Evolutionary conservation across 2,113 vertebrate genomes (phyloP), one percentile per base, ranked within the genome.

Genomic region (Nannobrachium achirus): DNA sequence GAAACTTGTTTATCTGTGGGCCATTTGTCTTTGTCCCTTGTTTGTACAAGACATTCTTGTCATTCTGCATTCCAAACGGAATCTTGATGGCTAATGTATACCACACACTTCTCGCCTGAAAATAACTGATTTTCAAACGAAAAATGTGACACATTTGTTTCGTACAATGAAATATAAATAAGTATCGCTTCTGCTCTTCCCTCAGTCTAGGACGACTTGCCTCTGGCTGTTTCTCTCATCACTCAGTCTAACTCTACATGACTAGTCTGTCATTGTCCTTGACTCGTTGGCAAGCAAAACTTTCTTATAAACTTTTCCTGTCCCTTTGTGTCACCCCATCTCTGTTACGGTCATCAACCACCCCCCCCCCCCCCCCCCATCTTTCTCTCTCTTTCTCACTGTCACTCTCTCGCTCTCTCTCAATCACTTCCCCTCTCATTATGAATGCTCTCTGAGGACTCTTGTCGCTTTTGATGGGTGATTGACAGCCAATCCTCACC

Each of bases 211-310:
- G 18, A 56, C 66, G 60, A 48, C 63, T 79, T 69, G 46, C 71
- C 65, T 75, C 60, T 64, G 44, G 62, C 60, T 52, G 58, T 56
- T 67, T 44, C 7, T 57, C 71, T 86, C 81, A 59, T 86, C 10
- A 55, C 55, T 82, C 75, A 77, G 66, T 85, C 81, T 82, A 55
- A 61, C 83, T 8, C 62, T 83, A 81, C 80, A 88, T 82, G 76
- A 79, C 82, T 73, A 81, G 75, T 84, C 84, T 76, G 44, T 85
- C 79, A 73, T 10, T 51, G 59, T 67, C 69, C 61, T 56, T 51
- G 67, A 67, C 56, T 66, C 76, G 73, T 50, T 60, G 71, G 75
- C 75, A 80, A 73, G 45, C 69, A 77, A 66, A 63, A 80, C 78
- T 46, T 74, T 62, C 62, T 71, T 52, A 6, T n/a, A 73, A 84